These are phyloP conservation scores for Drosophila basisetae DNA, from an alignment of 2,888 invertebrate genomes.

Conservation along the genomic window DNA sequence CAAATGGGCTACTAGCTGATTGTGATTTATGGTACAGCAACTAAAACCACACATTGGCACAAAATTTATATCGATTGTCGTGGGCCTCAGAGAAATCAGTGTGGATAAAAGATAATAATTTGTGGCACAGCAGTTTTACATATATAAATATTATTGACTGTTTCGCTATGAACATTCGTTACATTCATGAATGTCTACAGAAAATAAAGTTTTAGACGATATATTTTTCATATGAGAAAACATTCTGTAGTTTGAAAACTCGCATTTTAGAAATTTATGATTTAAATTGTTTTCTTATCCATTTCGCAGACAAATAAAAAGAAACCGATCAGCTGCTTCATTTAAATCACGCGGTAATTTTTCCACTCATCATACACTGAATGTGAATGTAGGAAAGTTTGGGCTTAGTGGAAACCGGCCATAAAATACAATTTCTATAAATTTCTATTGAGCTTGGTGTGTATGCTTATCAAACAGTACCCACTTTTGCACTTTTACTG, in stretches of 20 bases:
- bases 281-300: too few species aligned
- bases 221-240: too few species aligned
- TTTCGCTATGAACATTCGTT: not conserved
- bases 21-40: slow-evolving; percentile 2
- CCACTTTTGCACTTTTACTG: not conserved
- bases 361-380: not conserved
- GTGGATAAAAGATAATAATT: not conserved
- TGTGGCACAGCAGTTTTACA: not conserved
- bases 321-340: not conserved
- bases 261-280: too few species aligned
- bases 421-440: not conserved
- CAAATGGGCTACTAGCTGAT: not conserved
- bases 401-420: not conserved
- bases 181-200: too few species aligned
- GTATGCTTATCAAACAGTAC: not conserved
- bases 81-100: not conserved
- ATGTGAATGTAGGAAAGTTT: not conserved
- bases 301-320: not conserved
- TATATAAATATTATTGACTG: not conserved
- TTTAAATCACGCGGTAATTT: not conserved
- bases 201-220: too few species aligned
- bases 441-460: not conserved
- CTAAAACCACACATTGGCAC: too few species aligned
- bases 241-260: too few species aligned
- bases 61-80: too few species aligned